Evolutionary conservation across 53 echinoderm and acorn worm genomes (phyloP).

Genomic region (Temnopleurus reevesii): DNA sequence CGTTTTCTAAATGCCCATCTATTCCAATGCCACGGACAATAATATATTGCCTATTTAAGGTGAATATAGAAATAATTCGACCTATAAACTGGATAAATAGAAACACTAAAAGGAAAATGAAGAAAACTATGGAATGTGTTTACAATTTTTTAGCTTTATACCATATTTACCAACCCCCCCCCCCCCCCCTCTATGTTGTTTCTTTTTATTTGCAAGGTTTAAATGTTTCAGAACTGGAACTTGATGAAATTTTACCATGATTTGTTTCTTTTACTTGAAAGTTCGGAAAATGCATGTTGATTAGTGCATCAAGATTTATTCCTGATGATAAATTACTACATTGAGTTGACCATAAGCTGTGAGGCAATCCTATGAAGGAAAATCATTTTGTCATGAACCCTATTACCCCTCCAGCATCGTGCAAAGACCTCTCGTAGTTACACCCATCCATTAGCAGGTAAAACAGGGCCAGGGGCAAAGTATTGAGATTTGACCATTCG

Average conservation of each 20-base stretch:
- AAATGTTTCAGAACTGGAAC: too few species aligned
- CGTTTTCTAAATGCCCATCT: too few species aligned
- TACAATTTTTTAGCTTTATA: too few species aligned
- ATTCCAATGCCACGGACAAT: too few species aligned
- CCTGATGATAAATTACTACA: neutral
- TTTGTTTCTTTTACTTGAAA: neutral
- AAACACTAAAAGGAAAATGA: too few species aligned
- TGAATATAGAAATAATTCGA: too few species aligned
- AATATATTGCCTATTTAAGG: too few species aligned
- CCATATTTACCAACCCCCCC: too few species aligned
- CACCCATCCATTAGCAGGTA: conserved; percentile 11
- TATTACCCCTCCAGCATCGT: neutral
- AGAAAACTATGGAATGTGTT: too few species aligned
- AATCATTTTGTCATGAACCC: conserved; percentile 4
- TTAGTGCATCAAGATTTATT: neutral
- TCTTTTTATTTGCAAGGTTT: too few species aligned
- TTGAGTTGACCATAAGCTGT: neutral
- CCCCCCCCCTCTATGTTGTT: too few species aligned
- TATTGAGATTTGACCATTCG: conserved; percentile 33
- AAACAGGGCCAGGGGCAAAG: neutral
- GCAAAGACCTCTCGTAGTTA: neutral
- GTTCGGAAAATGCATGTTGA: neutral
- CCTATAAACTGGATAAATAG: too few species aligned
- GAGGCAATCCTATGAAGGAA: neutral
- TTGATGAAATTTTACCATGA: neutral